Evolutionary conservation across 1,140 invertebrate species (phyloP), one percentile per base, ranked within the genome.

Genomic region (Triops cancriformis): DNA sequence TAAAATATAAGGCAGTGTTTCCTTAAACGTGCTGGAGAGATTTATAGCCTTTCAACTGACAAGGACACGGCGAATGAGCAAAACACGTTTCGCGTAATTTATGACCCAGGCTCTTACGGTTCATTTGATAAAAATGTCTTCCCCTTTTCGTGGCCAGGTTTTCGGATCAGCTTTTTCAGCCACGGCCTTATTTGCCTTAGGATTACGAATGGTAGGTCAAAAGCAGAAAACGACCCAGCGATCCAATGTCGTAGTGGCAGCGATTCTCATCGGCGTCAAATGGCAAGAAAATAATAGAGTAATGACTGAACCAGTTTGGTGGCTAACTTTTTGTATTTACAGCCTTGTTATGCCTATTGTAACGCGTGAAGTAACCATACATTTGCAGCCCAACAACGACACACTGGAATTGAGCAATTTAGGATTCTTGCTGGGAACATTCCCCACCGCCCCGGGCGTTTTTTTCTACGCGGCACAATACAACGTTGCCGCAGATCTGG

Each of bases 361-460:
- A 1, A 94, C 92, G 81, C 89, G 95, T 82, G 93, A 97, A 86
- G 89, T 93, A 28, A 90, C 96, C 0, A 92, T 90, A 82, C 85
- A 94, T 23, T 84, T 95, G 26, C 85, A 92, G 51, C 85, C 92
- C 64, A 87, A 90, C 45, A 90, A 91, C 82, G 91, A 93, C 78
- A 95, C 92, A 1, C 85, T 88, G 26, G 91, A 94, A 79, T 87
- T 95, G 41, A 94, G 93, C 80, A 97, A 94, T 74, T 98, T 94
- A 85, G 96, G 93, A 0, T 98, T 98, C 86, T 87, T 98, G 0
- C 98, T 98, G 85, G 96, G 97, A 76, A 98, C 95, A 1, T 94
- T 98, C 84, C 97, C 96, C 1, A 91, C 95, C 42, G 96, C 96
- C 37, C 96, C 97, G 0, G 94, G 94, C 51, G 92, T 97, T 7